Evolutionary conservation across 2,113 vertebrate genomes (phyloP), one percentile per base, ranked within the genome.

Genomic region (Hipposideros armiger): DNA sequence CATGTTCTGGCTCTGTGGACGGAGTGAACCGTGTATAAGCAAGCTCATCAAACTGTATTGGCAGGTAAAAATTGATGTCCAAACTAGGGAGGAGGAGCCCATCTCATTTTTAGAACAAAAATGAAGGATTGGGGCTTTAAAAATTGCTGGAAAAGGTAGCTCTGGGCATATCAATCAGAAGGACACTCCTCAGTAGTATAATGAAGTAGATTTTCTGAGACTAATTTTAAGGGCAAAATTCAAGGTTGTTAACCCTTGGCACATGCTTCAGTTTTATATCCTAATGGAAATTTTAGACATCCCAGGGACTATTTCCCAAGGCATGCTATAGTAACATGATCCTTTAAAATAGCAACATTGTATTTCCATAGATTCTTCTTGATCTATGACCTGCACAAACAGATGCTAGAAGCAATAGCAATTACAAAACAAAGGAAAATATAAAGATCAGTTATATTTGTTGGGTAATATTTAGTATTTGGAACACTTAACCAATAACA

Each of bases 21-120:
- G 98, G 93, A 93, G 96, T 1, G 94, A 98, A 72, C 96, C 95
- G 97, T 94, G 90, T 94, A 98, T 99, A 95, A 99, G 99, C 98
- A 98, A 98, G 90, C 98, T 98, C 98, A 99, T 99, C 99, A 99
- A 98, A 98, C 97, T 98, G 95, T 99, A 99, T 97, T 99, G 99
- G 99, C 99, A 99, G 99, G 99, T 98, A 98, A 99, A 98, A 98
- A 99, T 97, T 96, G 98, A 99, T 98, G 96, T 97, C 87, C 95
- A 97, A 87, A 95, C 62, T 70, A 96, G 96, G 96, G 96, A 96
- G 40, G 95, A 97, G 97, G 97, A 97, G 94, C 96, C 85, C 82
- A 3, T 97, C 95, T 98, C 97, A 97, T 97, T 98, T 97, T 98
- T 98, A 98, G 98, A 98, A 98, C 96, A 95, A 91, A 98, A 98